Base-by-base conservation (phyloP, 2,888 invertebrate genomes). In the Cepaea hortensis region DNA sequence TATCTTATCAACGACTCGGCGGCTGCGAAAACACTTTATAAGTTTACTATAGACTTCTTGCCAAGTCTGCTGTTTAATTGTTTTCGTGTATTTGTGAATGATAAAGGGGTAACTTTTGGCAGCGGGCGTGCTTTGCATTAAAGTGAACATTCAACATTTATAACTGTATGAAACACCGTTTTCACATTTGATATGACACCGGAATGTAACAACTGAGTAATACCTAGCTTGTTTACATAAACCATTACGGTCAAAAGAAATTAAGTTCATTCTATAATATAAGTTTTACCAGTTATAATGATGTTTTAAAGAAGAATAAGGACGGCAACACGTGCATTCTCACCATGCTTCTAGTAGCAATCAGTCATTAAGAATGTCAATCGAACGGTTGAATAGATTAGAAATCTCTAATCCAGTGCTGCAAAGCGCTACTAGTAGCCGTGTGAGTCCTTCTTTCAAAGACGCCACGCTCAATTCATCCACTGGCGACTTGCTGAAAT, bases 401-500 rank as follows among this genome's bases (percentile, higher is more conserved):
- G 61, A 83, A 13, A 86, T 86, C 35, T 86, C 86, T 0, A 48
- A 55, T 68, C 86, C 86, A 6, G 83, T 86, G 46, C 76, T 86
- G 7, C 76, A 77, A 20, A 86, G 86, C 15, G 77, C 86, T 3
- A 86, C 86, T 15, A 79, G 76, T 61, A 83, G 35, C 11, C 82
- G 83, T 46, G 86, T 86, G 2, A 86, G 72, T 70, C 77, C 86
- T 4, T 55, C 70, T 0, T 81, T 86, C 50, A 76, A 65, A 20
- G 72, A 77, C 55, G 68, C 68, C 3, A 50, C 65, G 4, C 55
- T 62, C 11, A 50, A 65, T n/a, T 76, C 81, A 35, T 76, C 77
- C 18, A 65, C 82, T 3, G 81, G 62, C 9, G 83, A 82, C 11
- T 18, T 83, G n/a, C 35, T 76, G 11, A 23, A 70, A 48, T 18